Conservation (phyloP, 2,888 invertebrate species). For the Lithophane leautieri region DNA sequence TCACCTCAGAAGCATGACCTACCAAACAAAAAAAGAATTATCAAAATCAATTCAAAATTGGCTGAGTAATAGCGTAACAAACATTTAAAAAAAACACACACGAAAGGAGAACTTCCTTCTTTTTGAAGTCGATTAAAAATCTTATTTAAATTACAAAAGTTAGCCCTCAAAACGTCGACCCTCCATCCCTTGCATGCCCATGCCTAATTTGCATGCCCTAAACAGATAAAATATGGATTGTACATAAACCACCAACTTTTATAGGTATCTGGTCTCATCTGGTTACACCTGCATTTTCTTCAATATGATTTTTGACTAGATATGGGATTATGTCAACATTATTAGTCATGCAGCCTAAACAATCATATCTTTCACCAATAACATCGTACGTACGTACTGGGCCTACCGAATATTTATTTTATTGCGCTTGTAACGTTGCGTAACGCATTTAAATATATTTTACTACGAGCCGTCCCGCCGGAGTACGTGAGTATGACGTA, state of each 20-base stretch:
- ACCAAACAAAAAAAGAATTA: too few species aligned
- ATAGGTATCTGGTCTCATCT: not conserved
- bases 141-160: not conserved
- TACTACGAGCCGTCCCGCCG: conserved; percentile 42
- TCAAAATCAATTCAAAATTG: too few species aligned
- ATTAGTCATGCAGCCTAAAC: not conserved
- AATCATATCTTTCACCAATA: not conserved
- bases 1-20: too few species aligned
- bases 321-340: not conserved
- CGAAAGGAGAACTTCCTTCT: too few species aligned
- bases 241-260: not conserved
- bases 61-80: too few species aligned
- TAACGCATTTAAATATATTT: conserved; percentile 58
- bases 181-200: not conserved
- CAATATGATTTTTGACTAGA: not conserved
- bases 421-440: conserved; percentile 33
- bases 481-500: conserved; percentile 46
- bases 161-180: not conserved
- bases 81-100: too few species aligned
- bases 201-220: not conserved
- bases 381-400: not conserved
- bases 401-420: conserved; percentile 15
- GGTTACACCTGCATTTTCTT: not conserved
- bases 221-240: not conserved
- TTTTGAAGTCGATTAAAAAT: too few species aligned